Evolutionary conservation across 2,888 invertebrate species (phyloP).

Genomic region (Tolmerus cingulatus): DNA sequence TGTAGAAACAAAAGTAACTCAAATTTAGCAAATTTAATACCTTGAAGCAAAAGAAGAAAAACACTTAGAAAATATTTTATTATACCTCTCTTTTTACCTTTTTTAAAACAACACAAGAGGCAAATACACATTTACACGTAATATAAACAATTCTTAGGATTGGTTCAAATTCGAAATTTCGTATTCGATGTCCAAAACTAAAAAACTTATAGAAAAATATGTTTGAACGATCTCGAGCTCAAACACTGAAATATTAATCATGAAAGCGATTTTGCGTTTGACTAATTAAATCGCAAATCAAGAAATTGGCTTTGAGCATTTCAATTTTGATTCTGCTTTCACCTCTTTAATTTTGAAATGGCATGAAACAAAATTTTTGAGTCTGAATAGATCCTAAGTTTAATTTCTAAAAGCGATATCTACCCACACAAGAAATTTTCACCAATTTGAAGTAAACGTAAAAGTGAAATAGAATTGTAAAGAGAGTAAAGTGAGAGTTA

Average conservation of each 20-base stretch:
- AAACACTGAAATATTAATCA: background rate
- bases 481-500: slow-evolving; percentile 25
- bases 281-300: too few species aligned
- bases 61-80: slow-evolving; percentile 12
- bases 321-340: too few species aligned
- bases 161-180: background rate
- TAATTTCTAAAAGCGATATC: background rate
- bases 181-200: background rate
- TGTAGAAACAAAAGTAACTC: background rate
- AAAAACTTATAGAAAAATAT: background rate
- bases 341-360: too few species aligned
- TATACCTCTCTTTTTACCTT: background rate
- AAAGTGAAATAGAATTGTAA: slow-evolving; percentile 28
- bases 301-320: too few species aligned
- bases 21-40: slow-evolving; percentile 32
- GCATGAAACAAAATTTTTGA: background rate
- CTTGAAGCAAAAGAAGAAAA: background rate
- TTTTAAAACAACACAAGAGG: background rate
- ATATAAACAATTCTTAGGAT: background rate
- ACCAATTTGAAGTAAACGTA: background rate
- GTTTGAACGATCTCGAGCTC: background rate
- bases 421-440: background rate
- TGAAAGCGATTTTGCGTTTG: too few species aligned
- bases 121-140: background rate
- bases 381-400: background rate